phyloP scores from a whole-genome alignment of 2,888 invertebrate species.

The Hydropsyche betteni region DNA sequence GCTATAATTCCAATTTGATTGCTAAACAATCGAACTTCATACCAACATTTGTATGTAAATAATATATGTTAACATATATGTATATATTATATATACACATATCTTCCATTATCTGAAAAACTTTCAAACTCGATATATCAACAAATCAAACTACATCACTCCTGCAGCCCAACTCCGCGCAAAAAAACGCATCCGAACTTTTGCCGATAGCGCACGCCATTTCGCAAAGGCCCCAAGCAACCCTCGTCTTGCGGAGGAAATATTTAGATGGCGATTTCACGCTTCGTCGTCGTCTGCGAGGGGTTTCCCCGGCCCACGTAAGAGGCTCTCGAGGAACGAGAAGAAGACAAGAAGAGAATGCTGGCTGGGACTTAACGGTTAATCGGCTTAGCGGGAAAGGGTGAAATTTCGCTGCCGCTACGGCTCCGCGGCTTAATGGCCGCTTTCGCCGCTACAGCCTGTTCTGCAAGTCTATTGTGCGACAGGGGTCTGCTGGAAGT shows the following conservation, averaged over 20 bases:
- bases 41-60: too few species aligned
- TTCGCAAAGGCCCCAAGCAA: slow-evolving; percentile 43
- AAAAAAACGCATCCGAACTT: too few species aligned
- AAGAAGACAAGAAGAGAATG: slow-evolving; percentile 50
- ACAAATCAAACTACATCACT: too few species aligned
- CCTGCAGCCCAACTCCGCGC: too few species aligned
- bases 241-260: slow-evolving; percentile 46
- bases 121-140: too few species aligned
- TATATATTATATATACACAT: too few species aligned
- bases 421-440: slow-evolving; percentile 48
- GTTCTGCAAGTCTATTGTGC: neutral
- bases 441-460: slow-evolving; percentile 15
- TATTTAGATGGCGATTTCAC: slow-evolving; percentile 51
- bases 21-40: too few species aligned
- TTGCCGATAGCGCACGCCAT: too few species aligned
- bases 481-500: too few species aligned
- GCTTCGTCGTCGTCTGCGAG: slow-evolving; percentile 48
- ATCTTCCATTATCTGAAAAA: too few species aligned
- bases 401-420: slow-evolving; percentile 48
- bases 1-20: slow-evolving; percentile 35
- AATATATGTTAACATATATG: too few species aligned
- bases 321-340: slow-evolving; percentile 34
- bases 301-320: slow-evolving; percentile 11
- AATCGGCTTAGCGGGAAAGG: slow-evolving; percentile 52
- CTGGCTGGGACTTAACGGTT: slow-evolving; percentile 50